A percentile compares a stretch with the other conserved stretches of the same genome.
Conservation (phyloP, 2,888 invertebrate genomes). For the Scaeva pyrastri region DNA sequence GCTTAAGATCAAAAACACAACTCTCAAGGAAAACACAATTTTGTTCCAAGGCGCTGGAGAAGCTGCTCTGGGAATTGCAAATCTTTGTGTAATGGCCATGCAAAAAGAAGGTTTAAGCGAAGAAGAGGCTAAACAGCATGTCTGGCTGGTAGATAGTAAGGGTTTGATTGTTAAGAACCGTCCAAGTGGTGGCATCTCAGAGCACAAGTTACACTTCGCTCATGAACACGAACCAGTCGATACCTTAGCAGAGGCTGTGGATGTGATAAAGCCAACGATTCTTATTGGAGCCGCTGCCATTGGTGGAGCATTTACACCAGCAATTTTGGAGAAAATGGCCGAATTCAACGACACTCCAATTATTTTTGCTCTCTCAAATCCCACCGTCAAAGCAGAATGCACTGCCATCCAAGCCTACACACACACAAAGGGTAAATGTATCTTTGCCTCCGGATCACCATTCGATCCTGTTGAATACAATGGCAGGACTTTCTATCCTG, state of each 20-base stretch:
- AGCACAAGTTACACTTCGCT: conserved; percentile 93
- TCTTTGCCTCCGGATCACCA: conserved; percentile 99
- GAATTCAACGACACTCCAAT: conserved; percentile 93
- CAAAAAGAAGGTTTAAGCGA: conserved; percentile 90
- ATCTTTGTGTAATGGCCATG: conserved; percentile 97
- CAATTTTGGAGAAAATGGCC: conserved; percentile 94
- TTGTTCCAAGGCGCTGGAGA: conserved; percentile 99
- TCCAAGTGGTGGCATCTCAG: conserved; percentile 91
- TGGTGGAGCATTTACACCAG: conserved; percentile 95
- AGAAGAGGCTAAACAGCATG: conserved; percentile 90
- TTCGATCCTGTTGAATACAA: conserved; percentile 93
- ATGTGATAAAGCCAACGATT: conserved; percentile 92
- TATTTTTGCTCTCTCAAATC: conserved; percentile 99
- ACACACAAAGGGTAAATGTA: conserved; percentile 93
- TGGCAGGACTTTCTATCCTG: conserved; percentile 93
- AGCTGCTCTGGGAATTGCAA: conserved; percentile 97
- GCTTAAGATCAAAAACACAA: conserved; percentile 91
- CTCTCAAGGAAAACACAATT: conserved; percentile 92
- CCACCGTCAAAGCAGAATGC: conserved; percentile 99
- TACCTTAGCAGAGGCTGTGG: conserved; percentile 92
- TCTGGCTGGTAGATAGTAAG: conserved; percentile 98
- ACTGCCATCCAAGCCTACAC: conserved; percentile 99
- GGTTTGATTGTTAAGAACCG: conserved; percentile 96
- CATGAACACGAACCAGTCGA: conserved; percentile 90
- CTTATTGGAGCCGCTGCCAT: conserved; percentile 98